These are phyloP conservation scores for Sander vitreus DNA, from an alignment of 2,113 vertebrate species.

Conservation along the genomic window DNA sequence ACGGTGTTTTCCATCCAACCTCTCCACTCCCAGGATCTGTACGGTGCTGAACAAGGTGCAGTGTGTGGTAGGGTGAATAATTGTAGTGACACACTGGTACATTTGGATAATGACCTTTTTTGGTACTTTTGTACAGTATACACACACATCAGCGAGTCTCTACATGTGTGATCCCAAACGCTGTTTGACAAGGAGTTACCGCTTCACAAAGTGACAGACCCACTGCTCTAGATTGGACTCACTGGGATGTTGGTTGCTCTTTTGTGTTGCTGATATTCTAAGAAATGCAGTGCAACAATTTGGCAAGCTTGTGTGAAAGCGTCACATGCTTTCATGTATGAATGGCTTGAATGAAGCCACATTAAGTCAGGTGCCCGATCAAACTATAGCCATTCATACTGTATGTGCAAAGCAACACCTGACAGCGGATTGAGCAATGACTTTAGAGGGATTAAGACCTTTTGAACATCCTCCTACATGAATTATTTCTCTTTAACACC, in stretches of 20 bases:
- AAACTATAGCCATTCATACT: background rate
- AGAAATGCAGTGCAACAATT: slow-evolving; percentile 9
- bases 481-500: background rate
- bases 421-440: background rate
- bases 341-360: background rate
- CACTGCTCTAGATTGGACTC: background rate
- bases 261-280: background rate
- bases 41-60: slow-evolving; percentile 51
- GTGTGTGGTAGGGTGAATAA: slow-evolving; percentile 34
- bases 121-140: background rate
- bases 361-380: background rate
- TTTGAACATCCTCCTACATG: slow-evolving; percentile 6
- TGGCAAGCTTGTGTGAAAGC: background rate
- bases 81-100: slow-evolving; percentile 22
- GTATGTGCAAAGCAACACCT: slow-evolving; percentile 12
- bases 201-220: background rate
- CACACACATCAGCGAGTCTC: slow-evolving; percentile 13
- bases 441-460: background rate
- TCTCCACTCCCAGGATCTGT: slow-evolving; percentile 31
- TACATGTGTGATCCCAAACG: slow-evolving; percentile 11
- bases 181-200: slow-evolving; percentile 20
- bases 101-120: slow-evolving; percentile 39
- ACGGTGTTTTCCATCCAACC: slow-evolving; percentile 71
- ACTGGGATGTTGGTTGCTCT: background rate
- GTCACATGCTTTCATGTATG: background rate